A percentile compares a stretch with the other conserved stretches of the same genome.
phyloP scores from a whole-genome alignment of 2,797 vertebrate species.

The Ispidina picta region DNA sequence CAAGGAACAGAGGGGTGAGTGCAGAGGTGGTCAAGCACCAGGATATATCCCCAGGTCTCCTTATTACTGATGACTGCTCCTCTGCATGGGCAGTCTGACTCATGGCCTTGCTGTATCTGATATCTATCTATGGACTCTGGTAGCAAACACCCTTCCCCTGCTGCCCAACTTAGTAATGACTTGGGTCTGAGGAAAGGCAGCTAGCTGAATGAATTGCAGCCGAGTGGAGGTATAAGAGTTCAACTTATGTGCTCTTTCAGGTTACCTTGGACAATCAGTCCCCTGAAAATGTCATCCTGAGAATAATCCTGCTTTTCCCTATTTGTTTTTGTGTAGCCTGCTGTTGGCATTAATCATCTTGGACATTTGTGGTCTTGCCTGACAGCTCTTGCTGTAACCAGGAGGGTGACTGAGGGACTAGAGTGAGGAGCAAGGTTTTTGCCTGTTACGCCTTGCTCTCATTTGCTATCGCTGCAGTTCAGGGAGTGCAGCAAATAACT shows the following conservation, averaged over 20 bases:
- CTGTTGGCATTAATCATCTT: neutral
- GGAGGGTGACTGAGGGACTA: neutral
- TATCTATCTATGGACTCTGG: rapidly evolving
- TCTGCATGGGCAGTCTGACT: neutral
- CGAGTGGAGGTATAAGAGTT: neutral
- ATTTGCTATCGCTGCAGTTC: rapidly evolving
- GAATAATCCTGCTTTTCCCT: rapidly evolving
- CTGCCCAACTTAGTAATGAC: neutral
- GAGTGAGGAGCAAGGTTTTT: neutral
- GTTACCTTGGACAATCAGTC: neutral
- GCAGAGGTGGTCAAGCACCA: neutral
- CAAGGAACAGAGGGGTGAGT: neutral
- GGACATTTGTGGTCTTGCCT: neutral
- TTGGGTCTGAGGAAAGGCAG: neutral
- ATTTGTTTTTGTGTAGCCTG: neutral
- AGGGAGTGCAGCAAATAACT: neutral
- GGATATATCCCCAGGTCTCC: neutral
- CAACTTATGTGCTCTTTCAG: neutral
- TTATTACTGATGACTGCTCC: rapidly evolving
- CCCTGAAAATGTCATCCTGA: neutral
- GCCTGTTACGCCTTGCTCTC: neutral
- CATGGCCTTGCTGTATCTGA: rapidly evolving
- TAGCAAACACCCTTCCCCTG: neutral
- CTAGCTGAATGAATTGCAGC: neutral
- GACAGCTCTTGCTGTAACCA: neutral